Conservation (phyloP, 2,113 vertebrate genomes). For the Colossoma macropomum region DNA sequence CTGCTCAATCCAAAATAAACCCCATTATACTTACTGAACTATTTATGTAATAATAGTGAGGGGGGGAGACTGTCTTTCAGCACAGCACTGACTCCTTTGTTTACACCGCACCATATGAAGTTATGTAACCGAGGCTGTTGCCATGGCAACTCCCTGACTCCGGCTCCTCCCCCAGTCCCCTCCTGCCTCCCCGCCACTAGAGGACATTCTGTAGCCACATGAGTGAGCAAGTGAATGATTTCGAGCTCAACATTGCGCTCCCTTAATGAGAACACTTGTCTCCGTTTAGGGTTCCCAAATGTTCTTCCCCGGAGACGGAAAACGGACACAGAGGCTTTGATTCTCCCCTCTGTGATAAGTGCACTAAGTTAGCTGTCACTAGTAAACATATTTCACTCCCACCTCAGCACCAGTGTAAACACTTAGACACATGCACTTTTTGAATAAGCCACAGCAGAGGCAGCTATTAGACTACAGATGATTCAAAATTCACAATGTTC, state of each 20-base stretch:
- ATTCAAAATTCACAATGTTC: too few relatives aligned
- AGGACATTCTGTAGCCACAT: conserved; percentile 44
- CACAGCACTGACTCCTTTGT: conserved; percentile 62
- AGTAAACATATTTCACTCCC: conserved; percentile 56
- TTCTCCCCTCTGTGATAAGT: conserved; percentile 19
- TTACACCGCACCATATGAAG: conserved; percentile 68
- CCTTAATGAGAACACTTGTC: conserved; percentile 52
- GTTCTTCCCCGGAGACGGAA: neutral
- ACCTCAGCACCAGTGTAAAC: conserved; percentile 39
- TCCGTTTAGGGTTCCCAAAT: neutral
- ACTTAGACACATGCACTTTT: neutral
- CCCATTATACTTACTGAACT: conserved; percentile 10
- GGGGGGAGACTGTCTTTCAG: conserved; percentile 29
- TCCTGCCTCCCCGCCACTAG: conserved; percentile 17
- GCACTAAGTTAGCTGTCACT: conserved; percentile 40
- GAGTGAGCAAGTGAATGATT: conserved; percentile 45
- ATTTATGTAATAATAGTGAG: neutral
- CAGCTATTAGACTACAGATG: neutral
- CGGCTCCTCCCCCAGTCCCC: conserved; percentile 35
- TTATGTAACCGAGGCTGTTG: conserved; percentile 77
- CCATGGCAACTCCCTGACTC: conserved; percentile 61
- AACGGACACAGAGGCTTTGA: conserved; percentile 25
- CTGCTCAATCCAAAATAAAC: neutral
- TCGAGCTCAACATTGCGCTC: conserved; percentile 13
- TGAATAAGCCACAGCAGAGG: neutral